phyloP scores from a whole-genome alignment of 2,113 vertebrate species.

The Neotoma lepida region DNA sequence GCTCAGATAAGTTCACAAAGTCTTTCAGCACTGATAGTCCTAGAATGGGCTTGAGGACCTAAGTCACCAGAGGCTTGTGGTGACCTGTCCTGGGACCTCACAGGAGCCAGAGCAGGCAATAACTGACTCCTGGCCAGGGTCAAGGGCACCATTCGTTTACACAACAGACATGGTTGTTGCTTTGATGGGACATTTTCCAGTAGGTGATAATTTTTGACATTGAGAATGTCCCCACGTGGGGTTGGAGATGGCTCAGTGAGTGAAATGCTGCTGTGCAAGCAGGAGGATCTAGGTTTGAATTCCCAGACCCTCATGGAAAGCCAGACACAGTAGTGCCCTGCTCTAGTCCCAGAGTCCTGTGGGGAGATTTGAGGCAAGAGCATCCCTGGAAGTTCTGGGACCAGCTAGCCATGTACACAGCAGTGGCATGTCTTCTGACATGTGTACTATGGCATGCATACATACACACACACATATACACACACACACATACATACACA shows the following conservation, averaged over 20 bases:
- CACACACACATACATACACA: not conserved
- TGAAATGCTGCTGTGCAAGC: not conserved
- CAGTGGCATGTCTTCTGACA: not conserved
- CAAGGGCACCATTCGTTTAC: not conserved
- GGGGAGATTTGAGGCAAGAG: not conserved
- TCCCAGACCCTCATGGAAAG: not conserved
- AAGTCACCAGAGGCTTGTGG: not conserved
- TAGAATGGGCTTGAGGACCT: not conserved
- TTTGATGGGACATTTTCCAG: not conserved
- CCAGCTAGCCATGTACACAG: not conserved
- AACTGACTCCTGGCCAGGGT: not conserved
- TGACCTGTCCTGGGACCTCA: not conserved
- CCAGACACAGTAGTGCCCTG: not conserved
- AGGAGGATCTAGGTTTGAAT: no score
- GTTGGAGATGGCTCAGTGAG: not conserved
- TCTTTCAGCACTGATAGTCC: not conserved
- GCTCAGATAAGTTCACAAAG: not conserved
- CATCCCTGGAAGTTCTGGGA: not conserved
- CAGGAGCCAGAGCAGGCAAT: not conserved
- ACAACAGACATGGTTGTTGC: not conserved
- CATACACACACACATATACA: not conserved
- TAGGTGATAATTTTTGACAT: constrained; percentile 43
- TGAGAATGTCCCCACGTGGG: not conserved
- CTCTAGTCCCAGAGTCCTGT: not conserved
- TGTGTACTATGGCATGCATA: no score